Conservation (phyloP, 2,797 vertebrate genomes). For the Neostethus bicornis region DNA sequence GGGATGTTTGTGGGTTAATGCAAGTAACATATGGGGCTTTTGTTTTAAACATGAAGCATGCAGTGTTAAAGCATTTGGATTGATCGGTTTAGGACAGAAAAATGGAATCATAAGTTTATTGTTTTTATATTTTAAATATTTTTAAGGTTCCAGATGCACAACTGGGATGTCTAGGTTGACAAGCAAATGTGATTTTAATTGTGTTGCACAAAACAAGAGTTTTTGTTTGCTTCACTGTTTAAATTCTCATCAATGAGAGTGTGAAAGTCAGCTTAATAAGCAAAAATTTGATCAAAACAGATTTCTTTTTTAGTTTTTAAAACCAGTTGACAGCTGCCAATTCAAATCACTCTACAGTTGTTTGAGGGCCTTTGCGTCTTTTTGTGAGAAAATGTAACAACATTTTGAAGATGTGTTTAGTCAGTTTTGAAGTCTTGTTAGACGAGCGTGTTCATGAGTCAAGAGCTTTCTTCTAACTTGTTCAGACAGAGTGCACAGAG, state of each 20-base stretch:
- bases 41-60: too few species aligned
- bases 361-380: constrained; percentile 21
- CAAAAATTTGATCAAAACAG: constrained; percentile 52
- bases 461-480: constrained; percentile 38
- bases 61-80: too few species aligned
- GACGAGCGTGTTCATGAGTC: constrained; percentile 16
- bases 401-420: constrained; percentile 37
- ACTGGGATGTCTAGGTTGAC: neutral
- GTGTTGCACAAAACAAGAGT: constrained; percentile 45
- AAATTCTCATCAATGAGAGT: constrained; percentile 50
- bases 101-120: too few species aligned
- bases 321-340: constrained; percentile 46
- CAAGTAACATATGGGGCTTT: too few species aligned
- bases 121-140: too few species aligned
- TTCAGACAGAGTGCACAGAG: constrained; percentile 23
- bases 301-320: constrained; percentile 52
- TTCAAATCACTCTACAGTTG: constrained; percentile 51
- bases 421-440: constrained; percentile 22
- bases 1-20: too few species aligned
- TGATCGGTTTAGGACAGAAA: too few species aligned
- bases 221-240: constrained; percentile 34
- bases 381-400: constrained; percentile 19
- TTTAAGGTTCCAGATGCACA: neutral
- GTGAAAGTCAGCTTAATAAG: constrained; percentile 47
- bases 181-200: constrained; percentile 19